These are phyloP conservation scores for Corydoras sp. DNA, from an alignment of 2,113 vertebrate genomes.

Conservation along the genomic window DNA sequence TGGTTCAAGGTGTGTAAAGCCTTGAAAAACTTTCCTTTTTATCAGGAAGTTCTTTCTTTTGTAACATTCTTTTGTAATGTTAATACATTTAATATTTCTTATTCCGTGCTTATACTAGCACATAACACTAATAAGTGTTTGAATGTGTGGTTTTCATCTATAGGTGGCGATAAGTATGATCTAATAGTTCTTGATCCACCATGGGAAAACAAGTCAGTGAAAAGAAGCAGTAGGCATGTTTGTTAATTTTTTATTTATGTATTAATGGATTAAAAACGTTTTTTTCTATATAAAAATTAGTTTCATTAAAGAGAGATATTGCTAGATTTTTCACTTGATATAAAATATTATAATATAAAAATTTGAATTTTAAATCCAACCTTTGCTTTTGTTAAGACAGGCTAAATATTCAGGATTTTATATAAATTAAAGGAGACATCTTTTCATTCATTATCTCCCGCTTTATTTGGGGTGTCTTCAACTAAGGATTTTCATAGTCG, in stretches of 20 bases:
- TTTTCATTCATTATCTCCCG: no score
- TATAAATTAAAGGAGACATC: no score
- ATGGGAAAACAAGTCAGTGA: slow-evolving; percentile 96
- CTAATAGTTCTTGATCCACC: slow-evolving; percentile 90
- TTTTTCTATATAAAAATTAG: no score
- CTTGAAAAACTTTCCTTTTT: not conserved
- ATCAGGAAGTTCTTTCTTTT: not conserved
- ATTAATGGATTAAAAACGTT: no score
- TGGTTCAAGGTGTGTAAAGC: slow-evolving; percentile 77
- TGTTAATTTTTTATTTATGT: not conserved
- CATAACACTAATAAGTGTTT: not conserved
- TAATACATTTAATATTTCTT: not conserved
- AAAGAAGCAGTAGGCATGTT: slow-evolving; percentile 83
- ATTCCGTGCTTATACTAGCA: not conserved
- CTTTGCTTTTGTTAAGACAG: no score
- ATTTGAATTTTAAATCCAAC: no score
- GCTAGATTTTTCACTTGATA: no score
- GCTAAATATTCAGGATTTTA: no score
- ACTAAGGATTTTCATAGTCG: no score
- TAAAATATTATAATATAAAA: no score
- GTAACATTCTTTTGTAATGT: not conserved
- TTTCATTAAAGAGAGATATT: no score
- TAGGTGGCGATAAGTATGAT: slow-evolving; percentile 77
- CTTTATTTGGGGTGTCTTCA: no score
- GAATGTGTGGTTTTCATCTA: slow-evolving; percentile 21